Conservation (phyloP, 2,113 vertebrate species). For the Puntigrus tetrazona region DNA sequence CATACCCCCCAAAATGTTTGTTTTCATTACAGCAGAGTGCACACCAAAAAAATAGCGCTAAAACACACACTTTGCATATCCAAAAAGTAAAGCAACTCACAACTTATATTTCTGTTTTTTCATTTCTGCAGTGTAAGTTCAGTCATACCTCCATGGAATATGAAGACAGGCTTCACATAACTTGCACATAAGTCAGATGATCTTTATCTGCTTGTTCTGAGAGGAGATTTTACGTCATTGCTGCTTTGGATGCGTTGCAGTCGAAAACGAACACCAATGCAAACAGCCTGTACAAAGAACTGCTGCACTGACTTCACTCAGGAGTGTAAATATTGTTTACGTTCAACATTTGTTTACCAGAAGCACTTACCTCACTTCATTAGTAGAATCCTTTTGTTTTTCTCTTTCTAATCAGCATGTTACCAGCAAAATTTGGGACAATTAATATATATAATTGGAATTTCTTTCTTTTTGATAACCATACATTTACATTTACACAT, state of each 20-base stretch:
- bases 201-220: not conserved
- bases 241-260: not conserved
- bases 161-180: not conserved
- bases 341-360: not conserved
- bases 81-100: not conserved
- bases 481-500: not conserved
- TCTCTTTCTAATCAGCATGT: not conserved
- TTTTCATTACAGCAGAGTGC: not conserved
- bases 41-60: not conserved
- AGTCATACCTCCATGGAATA: not conserved
- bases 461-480: not conserved
- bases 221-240: not conserved
- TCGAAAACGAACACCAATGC: not conserved
- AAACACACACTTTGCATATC: not conserved
- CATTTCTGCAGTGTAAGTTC: conserved; percentile 1
- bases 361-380: not conserved
- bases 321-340: not conserved
- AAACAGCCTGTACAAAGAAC: not conserved
- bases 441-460: too few species aligned
- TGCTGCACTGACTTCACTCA: conserved; percentile 4
- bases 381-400: not conserved
- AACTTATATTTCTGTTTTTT: not conserved
- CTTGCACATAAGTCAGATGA: not conserved
- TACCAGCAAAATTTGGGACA: too few species aligned
- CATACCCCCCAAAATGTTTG: too few species aligned